Conservation (phyloP, 53 echinoderm and acorn worm genomes). For the Holothuria leucospilota region DNA sequence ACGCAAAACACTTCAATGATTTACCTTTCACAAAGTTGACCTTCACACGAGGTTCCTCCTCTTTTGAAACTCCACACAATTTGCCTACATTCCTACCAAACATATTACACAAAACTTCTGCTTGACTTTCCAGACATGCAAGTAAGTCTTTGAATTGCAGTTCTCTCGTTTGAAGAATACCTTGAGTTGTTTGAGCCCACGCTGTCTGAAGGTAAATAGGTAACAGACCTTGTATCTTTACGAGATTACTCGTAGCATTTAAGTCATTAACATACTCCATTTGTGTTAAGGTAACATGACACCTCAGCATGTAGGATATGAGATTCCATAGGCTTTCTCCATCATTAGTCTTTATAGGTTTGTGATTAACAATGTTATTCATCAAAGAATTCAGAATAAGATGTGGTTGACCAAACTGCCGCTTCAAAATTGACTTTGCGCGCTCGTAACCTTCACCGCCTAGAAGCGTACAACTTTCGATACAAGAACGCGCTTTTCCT, state of each 20-base stretch:
- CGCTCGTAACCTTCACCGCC: conserved; percentile 28
- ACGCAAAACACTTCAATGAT: no score
- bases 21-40: no score
- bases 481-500: conserved; percentile 20
- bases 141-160: no score
- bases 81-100: no score
- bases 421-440: conserved; percentile 45
- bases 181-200: no score
- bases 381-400: conserved; percentile 21
- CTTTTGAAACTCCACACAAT: no score
- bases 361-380: neutral
- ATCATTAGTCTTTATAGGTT: conserved; percentile 32
- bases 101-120: no score
- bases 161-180: no score
- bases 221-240: conserved; percentile 50
- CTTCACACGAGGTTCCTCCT: no score
- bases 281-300: conserved; percentile 49
- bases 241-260: conserved; percentile 5
- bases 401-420: conserved; percentile 58
- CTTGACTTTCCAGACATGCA: no score
- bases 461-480: conserved; percentile 57
- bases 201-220: conserved; percentile 30
- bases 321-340: conserved; percentile 31
- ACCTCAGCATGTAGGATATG: neutral
- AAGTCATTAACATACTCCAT: conserved; percentile 50